A percentile compares a stretch with the other conserved stretches of the same genome.
Conservation (phyloP, 2,888 invertebrate species). For the Galerucella pusilla region DNA sequence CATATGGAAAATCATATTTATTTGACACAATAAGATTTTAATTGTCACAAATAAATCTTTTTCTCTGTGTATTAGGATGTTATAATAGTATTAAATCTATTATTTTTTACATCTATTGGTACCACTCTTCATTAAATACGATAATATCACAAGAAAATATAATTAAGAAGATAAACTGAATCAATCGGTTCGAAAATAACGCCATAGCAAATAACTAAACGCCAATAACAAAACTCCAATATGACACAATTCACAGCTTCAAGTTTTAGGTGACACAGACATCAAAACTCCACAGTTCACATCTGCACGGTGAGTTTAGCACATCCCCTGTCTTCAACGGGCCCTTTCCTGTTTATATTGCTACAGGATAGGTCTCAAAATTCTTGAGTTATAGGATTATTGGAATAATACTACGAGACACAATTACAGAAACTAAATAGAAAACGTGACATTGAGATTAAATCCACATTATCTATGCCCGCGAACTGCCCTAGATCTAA, state of each 20-base stretch:
- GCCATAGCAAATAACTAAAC: slow-evolving; percentile 58
- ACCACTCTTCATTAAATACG: no score
- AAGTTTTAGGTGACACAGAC: slow-evolving; percentile 62
- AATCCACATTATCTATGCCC: no score
- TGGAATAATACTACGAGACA: background rate
- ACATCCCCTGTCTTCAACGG: slow-evolving; percentile 41
- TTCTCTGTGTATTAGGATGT: no score
- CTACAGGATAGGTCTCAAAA: background rate
- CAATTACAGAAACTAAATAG: background rate
- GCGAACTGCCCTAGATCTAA: no score
- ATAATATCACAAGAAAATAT: no score
- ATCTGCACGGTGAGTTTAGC: slow-evolving; percentile 49
- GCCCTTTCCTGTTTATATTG: slow-evolving; percentile 30
- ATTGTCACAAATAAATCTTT: no score
- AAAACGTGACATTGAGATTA: no score
- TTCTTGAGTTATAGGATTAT: no score
- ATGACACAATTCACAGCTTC: slow-evolving; percentile 61
- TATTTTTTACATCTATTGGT: no score
- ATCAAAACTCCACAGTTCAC: slow-evolving; percentile 57
- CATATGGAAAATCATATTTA: no score
- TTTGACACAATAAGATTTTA: no score
- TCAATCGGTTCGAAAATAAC: slow-evolving; percentile 51
- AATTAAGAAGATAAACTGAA: slow-evolving; percentile 38
- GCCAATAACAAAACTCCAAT: slow-evolving; percentile 63
- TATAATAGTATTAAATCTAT: no score